phyloP scores from a whole-genome alignment of 2,797 vertebrate genomes.

The Cyprinodon diabolis region DNA sequence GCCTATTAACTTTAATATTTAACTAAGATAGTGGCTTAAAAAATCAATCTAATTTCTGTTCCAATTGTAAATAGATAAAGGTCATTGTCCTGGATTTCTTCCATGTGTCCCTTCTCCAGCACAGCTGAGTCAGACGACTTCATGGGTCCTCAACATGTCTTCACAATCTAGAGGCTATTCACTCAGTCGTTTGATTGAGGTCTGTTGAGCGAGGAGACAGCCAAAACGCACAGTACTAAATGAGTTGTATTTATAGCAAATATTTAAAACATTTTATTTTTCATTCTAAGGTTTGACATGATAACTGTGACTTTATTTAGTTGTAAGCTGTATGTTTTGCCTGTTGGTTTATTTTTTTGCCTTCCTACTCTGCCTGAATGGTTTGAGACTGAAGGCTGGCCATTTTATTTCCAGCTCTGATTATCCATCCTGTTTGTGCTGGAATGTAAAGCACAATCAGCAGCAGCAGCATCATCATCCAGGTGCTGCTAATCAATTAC shows the following conservation, averaged over 20 bases:
- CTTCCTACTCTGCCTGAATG: background rate
- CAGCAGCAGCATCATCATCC: background rate
- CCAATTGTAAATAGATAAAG: no score
- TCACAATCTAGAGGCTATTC: background rate
- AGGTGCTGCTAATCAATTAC: background rate
- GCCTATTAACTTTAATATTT: background rate
- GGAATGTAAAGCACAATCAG: background rate
- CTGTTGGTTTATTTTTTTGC: background rate
- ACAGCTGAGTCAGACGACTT: background rate
- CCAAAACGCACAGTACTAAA: background rate
- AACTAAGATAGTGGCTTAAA: background rate
- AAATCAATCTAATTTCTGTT: background rate
- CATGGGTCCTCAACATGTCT: background rate
- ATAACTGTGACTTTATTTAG: background rate
- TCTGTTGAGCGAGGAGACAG: background rate
- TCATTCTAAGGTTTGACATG: background rate
- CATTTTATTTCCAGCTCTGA: background rate
- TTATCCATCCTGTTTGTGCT: background rate
- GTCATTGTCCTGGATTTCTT: background rate
- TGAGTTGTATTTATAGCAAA: background rate
- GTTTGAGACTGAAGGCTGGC: background rate
- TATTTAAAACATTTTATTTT: background rate
- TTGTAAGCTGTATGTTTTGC: background rate
- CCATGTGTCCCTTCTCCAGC: background rate
- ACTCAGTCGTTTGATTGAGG: background rate